Conservation (phyloP, 2,888 invertebrate species). For the Clepsis dumicolana region DNA sequence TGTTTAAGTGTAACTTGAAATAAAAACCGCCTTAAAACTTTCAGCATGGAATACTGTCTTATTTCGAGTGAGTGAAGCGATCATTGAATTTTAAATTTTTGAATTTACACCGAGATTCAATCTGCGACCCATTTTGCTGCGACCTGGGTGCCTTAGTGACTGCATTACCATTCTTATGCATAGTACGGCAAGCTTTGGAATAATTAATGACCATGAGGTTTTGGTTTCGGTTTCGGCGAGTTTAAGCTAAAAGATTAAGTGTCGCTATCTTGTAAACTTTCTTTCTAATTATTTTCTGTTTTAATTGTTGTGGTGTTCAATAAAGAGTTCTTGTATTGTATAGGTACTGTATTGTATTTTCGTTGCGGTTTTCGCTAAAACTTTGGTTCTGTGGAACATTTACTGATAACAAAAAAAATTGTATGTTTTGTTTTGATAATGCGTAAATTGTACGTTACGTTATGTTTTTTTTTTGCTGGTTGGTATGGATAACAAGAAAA, state of each 20-base stretch:
- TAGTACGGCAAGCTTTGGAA: constrained; percentile 32
- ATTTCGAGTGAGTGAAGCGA: constrained; percentile 51
- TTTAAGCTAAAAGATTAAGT: neutral
- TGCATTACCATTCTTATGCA: constrained; percentile 54
- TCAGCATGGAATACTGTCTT: constrained; percentile 43
- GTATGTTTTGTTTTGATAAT: too few relatives aligned
- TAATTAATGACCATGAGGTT: neutral
- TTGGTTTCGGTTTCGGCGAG: neutral
- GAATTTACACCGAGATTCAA: constrained; percentile 57
- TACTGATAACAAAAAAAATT: too few relatives aligned
- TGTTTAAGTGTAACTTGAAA: constrained; percentile 17
- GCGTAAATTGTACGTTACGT: too few relatives aligned
- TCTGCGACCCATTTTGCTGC: constrained; percentile 54
- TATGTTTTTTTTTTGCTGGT: too few relatives aligned
- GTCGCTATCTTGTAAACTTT: too few relatives aligned
- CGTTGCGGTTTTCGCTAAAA: neutral
- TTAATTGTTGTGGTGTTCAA: too few relatives aligned
- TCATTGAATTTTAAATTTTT: constrained; percentile 60
- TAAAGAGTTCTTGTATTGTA: too few relatives aligned
- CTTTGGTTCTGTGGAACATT: neutral
- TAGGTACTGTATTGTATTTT: too few relatives aligned
- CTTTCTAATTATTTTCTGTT: too few relatives aligned
- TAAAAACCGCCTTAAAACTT: constrained; percentile 24
- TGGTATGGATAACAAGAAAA: too few relatives aligned
- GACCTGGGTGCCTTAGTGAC: constrained; percentile 55